Conservation (phyloP, 1,140 invertebrate species). For the Drosophila auraria region DNA sequence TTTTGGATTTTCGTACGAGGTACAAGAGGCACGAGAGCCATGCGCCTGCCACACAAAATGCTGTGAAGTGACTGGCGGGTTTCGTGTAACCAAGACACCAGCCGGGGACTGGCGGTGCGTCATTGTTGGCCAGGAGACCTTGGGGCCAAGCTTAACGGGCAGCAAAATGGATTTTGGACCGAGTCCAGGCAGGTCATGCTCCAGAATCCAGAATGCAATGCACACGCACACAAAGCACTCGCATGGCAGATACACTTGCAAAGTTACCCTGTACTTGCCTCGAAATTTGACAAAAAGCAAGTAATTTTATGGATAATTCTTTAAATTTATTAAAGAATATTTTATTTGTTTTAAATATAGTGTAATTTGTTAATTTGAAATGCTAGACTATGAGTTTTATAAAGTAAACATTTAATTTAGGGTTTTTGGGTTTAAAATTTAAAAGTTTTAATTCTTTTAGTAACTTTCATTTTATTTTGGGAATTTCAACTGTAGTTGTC, state of each 20-base stretch:
- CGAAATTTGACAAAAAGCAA: background rate
- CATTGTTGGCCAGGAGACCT: slow-evolving; percentile 55
- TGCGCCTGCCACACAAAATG: slow-evolving; percentile 23
- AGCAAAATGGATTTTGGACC: slow-evolving; percentile 63
- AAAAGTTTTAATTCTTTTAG: background rate
- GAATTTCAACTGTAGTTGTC: too few species aligned
- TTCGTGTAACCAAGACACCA: slow-evolving; percentile 41
- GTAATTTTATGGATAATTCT: too few species aligned
- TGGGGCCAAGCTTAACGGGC: slow-evolving; percentile 55
- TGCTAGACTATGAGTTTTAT: background rate
- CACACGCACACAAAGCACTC: slow-evolving; percentile 13
- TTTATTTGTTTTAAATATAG: too few species aligned
- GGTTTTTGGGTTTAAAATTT: background rate
- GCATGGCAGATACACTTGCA: slow-evolving; percentile 11
- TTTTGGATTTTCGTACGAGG: slow-evolving; percentile 9
- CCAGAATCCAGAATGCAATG: slow-evolving; percentile 35
- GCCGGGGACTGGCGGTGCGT: slow-evolving; percentile 15
- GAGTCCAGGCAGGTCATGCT: slow-evolving; percentile 27
- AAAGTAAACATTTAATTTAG: too few species aligned
- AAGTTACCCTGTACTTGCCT: background rate
- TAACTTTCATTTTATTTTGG: background rate
- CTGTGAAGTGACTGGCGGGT: slow-evolving; percentile 59
- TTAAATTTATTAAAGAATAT: background rate
- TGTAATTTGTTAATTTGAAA: background rate
- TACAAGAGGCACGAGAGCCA: background rate